Evolutionary conservation across 1,140 invertebrate genomes (phyloP), one percentile per base, ranked within the genome.

Genomic region (Zaprionus davidi): DNA sequence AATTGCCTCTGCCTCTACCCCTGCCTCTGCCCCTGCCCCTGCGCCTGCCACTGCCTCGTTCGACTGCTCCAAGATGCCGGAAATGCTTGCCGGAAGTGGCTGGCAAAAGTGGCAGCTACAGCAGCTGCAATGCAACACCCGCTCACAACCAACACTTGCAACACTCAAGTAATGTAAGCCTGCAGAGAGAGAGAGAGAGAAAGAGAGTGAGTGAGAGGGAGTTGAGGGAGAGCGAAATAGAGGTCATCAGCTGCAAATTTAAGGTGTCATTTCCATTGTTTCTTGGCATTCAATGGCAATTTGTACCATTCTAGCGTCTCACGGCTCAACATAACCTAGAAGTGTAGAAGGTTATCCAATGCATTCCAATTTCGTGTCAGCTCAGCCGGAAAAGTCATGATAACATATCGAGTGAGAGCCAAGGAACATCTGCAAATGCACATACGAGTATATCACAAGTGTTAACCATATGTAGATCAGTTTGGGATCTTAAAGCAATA

Each of bases 11-110:
- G 6, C 58, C 58, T 17, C 2, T 15, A 15, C 5, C 38, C 5
- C 38, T n/a, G 7, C 2, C 41, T 46, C 0, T n/a, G 15, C 41
- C n/a, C 0, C 3, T 9, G 9, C 41, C 2, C 2, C 41, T n/a
- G n/a, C 2, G 15, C 7, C 41, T 67, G 69, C 17, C 36, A 6
- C 12, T 15, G 17, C 34, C 58, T 24, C 4, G 46, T 3, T 13
- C 12, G 28, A 17, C 62, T 62, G 56, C 46, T 36, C 24, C 46
- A 57, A 76, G 74, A 76, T 62, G 70, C 56, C 70, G 70, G 69
- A 72, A 57, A 62, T 51, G 63, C 46, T 67, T 67, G 70, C 63
- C 74, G 74, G 70, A 73, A 67, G 74, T 72, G 44, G 17, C 36
- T 58, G 67, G 38, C 68, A 53, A 70, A 70, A 58, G 68, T 65